Conservation (phyloP, 1,140 invertebrate genomes). For the Lasioglossum baleicum region DNA sequence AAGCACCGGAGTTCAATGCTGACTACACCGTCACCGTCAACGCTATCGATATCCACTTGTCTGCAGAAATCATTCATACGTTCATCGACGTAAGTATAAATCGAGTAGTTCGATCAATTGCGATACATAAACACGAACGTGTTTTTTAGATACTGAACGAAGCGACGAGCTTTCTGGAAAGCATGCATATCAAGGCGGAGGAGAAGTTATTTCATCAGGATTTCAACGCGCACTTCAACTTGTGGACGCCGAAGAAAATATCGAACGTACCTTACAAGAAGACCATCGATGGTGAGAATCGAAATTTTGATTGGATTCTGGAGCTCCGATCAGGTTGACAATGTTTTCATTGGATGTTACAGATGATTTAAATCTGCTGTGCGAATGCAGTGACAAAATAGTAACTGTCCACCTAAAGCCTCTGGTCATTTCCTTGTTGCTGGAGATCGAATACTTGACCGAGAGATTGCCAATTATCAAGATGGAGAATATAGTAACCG, state of each 20-base stretch:
- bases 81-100: slow-evolving; percentile 78
- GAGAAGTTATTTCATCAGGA: slow-evolving; percentile 58
- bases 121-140: not conserved
- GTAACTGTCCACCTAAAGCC: slow-evolving; percentile 70
- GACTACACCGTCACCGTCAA: slow-evolving; percentile 83
- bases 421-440: slow-evolving; percentile 62
- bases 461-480: slow-evolving; percentile 72
- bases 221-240: slow-evolving; percentile 80
- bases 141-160: slow-evolving; percentile 65
- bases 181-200: slow-evolving; percentile 65
- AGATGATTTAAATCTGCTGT: slow-evolving; percentile 32
- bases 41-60: slow-evolving; percentile 86
- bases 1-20: slow-evolving; percentile 83
- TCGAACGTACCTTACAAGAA: slow-evolving; percentile 71
- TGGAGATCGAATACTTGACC: slow-evolving; percentile 73
- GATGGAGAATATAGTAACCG: slow-evolving; percentile 64
- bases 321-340: not conserved
- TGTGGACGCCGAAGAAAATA: slow-evolving; percentile 88
- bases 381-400: slow-evolving; percentile 44
- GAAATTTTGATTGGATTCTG: not conserved
- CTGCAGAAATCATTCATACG: slow-evolving; percentile 87
- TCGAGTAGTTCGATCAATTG: not conserved
- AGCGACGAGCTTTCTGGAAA: slow-evolving; percentile 55
- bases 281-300: slow-evolving; percentile 59
- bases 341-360: not conserved